Conservation (phyloP, 2,888 invertebrate genomes). For the Antheraea assamensis region DNA sequence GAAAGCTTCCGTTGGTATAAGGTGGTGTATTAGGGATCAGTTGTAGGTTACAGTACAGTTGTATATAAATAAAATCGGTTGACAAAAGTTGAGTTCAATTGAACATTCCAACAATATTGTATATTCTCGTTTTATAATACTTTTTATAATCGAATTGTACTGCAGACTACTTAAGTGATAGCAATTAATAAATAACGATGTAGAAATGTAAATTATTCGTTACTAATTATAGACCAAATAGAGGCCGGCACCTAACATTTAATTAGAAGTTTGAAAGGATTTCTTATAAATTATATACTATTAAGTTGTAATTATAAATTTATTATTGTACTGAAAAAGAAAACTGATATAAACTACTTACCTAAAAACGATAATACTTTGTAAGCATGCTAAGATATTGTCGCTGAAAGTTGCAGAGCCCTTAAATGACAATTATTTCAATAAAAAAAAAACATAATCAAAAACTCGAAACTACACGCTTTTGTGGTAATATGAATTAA, state of each 20-base stretch:
- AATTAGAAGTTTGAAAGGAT: background rate
- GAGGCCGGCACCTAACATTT: background rate
- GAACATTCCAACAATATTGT: background rate
- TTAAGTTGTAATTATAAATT: background rate
- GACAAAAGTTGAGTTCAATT: background rate
- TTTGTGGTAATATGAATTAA: no score
- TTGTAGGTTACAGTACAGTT: background rate
- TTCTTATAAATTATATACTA: background rate
- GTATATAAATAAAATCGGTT: background rate
- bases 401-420: no score
- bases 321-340: background rate
- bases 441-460: no score
- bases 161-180: background rate
- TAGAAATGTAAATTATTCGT: background rate
- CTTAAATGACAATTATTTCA: no score
- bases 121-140: background rate
- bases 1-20: constrained; percentile 30
- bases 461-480: no score
- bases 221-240: background rate
- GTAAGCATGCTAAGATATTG: no score
- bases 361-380: no score
- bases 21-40: constrained; percentile 21
- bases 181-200: background rate
- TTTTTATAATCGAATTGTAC: background rate
- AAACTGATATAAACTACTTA: no score